Evolutionary conservation across 64 coral and sea anemone genomes (phyloP).

Genomic region (Montipora cactus): DNA sequence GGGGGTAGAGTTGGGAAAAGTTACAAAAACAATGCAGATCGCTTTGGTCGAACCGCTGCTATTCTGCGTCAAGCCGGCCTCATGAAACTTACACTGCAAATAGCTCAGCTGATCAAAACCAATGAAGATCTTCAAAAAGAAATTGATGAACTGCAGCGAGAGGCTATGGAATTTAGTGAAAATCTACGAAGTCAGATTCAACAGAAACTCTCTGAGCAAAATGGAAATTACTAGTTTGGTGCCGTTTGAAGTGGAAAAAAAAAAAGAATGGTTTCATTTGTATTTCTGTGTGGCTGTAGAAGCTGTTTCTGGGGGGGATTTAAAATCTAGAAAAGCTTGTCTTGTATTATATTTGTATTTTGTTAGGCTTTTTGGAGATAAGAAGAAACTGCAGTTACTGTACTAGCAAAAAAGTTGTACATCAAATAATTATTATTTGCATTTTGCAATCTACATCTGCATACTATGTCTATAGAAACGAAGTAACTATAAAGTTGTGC

Average conservation of each 20-base stretch:
- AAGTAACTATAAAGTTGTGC: too few relatives aligned
- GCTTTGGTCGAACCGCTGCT: conserved; percentile 61
- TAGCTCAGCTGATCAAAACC: conserved; percentile 80
- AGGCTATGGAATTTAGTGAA: conserved; percentile 79
- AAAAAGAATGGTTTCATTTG: not conserved
- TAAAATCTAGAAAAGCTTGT: not conserved
- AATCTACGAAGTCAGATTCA: conserved; percentile 72
- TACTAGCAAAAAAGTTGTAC: not conserved
- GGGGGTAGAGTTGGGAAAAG: conserved; percentile 14
- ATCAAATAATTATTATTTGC: too few relatives aligned
- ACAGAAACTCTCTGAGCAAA: conserved; percentile 68
- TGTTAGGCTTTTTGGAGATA: not conserved
- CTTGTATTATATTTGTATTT: not conserved
- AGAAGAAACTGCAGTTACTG: not conserved
- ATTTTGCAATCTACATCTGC: too few relatives aligned
- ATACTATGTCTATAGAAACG: too few relatives aligned
- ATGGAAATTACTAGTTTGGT: not conserved
- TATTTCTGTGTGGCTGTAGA: not conserved
- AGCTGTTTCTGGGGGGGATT: not conserved
- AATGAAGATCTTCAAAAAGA: conserved; percentile 90
- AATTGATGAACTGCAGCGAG: conserved; percentile 78
- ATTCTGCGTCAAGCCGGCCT: conserved; percentile 79
- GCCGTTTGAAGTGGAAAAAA: not conserved
- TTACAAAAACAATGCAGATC: conserved; percentile 39
- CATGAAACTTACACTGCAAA: conserved; percentile 83